Conservation (phyloP, 2,797 vertebrate species). For the Euthynnus affinis region DNA sequence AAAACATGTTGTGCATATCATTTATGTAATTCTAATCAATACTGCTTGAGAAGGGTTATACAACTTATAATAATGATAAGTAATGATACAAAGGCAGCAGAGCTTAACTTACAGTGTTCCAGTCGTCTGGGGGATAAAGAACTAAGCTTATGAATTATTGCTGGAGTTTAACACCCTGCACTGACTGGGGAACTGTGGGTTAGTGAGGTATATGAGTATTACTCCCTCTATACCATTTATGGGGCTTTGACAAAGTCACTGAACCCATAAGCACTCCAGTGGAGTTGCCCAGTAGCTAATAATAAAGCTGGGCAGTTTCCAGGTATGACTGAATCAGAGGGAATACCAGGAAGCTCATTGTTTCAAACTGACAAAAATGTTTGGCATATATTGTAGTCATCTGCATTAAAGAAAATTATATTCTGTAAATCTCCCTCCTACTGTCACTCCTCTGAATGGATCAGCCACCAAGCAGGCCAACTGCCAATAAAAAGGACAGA, state of each 20-base stretch:
- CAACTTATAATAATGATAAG: slow-evolving; percentile 1
- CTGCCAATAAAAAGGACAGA: slow-evolving; percentile 17
- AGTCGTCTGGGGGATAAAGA: slow-evolving; percentile 28
- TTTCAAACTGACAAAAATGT: no score
- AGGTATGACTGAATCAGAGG: background rate
- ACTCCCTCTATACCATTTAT: slow-evolving; percentile 44
- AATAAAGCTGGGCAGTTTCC: slow-evolving; percentile 2
- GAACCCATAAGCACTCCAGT: slow-evolving; percentile 6
- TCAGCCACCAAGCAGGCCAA: slow-evolving; percentile 10
- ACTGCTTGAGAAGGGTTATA: background rate
- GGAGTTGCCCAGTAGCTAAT: background rate
- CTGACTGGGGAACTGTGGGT: slow-evolving; percentile 34
- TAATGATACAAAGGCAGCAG: slow-evolving; percentile 9
- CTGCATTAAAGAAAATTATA: no score
- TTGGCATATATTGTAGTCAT: no score
- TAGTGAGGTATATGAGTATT: slow-evolving; percentile 39
- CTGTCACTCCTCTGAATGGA: background rate
- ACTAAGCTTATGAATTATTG: slow-evolving; percentile 35
- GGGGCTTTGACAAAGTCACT: slow-evolving; percentile 36
- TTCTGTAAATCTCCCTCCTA: background rate
- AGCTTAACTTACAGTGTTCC: slow-evolving; percentile 4
- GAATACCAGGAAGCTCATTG: no score
- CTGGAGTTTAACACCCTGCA: slow-evolving; percentile 37
- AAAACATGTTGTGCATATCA: background rate
- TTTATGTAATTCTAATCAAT: background rate